Conservation (phyloP, 1,140 invertebrate genomes). For the Halotydeus destructor region DNA sequence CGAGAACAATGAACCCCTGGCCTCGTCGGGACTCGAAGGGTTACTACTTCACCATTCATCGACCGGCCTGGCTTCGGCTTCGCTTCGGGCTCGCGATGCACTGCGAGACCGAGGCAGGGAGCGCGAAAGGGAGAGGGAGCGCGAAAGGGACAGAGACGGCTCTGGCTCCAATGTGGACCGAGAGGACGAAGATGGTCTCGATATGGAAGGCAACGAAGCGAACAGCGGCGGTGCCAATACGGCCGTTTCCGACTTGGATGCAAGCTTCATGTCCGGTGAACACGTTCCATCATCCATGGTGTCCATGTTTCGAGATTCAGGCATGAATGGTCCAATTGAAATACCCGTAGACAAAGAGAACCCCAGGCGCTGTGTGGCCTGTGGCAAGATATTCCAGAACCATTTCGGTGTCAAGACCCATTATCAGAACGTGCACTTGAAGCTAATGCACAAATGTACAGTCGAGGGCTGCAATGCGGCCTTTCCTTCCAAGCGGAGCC, state of each 20-base stretch:
- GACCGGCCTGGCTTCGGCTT: constrained; percentile 6
- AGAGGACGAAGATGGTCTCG: too few species aligned
- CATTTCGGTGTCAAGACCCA: constrained; percentile 86
- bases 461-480: constrained; percentile 87
- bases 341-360: constrained; percentile 66
- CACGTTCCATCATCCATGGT: too few species aligned
- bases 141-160: too few species aligned
- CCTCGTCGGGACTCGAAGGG: constrained; percentile 7
- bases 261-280: too few species aligned
- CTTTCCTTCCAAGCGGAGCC: constrained; percentile 78
- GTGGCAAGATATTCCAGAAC: constrained; percentile 81
- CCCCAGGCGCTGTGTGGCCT: constrained; percentile 64
- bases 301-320: constrained; percentile 19
- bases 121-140: too few species aligned
- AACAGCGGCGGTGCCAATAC: too few species aligned
- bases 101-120: too few species aligned
- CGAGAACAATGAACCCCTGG: constrained; percentile 6
- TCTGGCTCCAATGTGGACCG: too few species aligned
- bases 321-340: constrained; percentile 18
- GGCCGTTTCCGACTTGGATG: too few species aligned
- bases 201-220: too few species aligned
- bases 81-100: constrained; percentile 13
- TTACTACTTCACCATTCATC: too few species aligned
- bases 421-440: constrained; percentile 85
- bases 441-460: constrained; percentile 85